Evolutionary conservation across 2,797 vertebrate genomes (phyloP), one percentile per base, ranked within the genome.

Genomic region (Sebastes oblongus): DNA sequence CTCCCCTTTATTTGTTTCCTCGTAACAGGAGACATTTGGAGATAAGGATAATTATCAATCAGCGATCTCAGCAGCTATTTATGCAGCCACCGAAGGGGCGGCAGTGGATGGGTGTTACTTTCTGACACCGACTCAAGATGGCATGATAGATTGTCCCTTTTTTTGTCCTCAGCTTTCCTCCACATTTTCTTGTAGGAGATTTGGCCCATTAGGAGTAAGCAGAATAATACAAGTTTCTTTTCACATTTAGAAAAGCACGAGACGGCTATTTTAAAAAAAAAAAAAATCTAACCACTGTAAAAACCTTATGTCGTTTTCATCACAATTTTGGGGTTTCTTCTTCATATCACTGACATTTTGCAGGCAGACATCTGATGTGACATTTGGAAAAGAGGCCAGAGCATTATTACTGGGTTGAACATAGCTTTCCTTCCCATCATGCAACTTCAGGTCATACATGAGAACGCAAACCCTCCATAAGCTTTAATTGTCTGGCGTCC

Each of bases 41-140:
- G 93, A 94, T 94, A 94, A 94, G 91, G 87, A 91, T 89, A 93
- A 94, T 95, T 93, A 94, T 94, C 93, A 94, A 92, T 94, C 90
- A 90, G 92, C 85, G 6, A 93, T 92, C 91, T 93, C 89, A 71
- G 91, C 86, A 75, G 91, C 91, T 95, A 93, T 94, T 94, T 91
- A 91, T 93, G 90, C 87, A 77, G 68, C 72, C 72, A 24, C 86
- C 66, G 85, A 82, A 67, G 75, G 84, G 83, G 80, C 85, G 82
- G 82, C 77, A 52, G 78, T 11, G 78, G 77, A 82, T 71, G 77
- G 85, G 88, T 93, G 86, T 93, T 89, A 85, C 85, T 90, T 91
- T 91, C 81, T 91, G 89, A 93, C 80, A 89, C 75, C 29, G 34
- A 77, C 74, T 84, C 84, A 81, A 89, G 89, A 90, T 91, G 78